phyloP scores from a whole-genome alignment of 2,888 invertebrate genomes.

The Psococerastis gibbosa region DNA sequence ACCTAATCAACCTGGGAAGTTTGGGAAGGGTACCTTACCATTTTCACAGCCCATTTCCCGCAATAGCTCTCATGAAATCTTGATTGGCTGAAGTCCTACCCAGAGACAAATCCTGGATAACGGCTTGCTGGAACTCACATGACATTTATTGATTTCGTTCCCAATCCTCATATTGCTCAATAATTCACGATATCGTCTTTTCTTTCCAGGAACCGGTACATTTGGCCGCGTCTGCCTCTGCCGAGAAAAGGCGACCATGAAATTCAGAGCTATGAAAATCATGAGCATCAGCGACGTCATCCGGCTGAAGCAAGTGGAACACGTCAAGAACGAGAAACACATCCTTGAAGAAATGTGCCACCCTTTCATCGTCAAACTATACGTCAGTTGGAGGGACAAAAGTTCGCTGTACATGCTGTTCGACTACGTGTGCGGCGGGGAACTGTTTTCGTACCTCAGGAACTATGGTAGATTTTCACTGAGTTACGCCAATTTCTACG shows the following conservation, averaged over 20 bases:
- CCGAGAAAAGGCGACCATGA: slow-evolving; percentile 59
- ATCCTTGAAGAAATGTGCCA: slow-evolving; percentile 80
- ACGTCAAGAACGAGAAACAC: slow-evolving; percentile 92
- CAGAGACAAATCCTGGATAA: no score
- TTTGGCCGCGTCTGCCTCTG: slow-evolving; percentile 89
- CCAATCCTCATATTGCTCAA: no score
- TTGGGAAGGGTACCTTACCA: no score
- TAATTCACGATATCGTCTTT: no score
- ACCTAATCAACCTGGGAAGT: no score
- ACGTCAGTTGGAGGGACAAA: slow-evolving; percentile 79
- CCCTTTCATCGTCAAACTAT: slow-evolving; percentile 92
- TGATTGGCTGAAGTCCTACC: no score
- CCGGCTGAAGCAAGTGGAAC: slow-evolving; percentile 86
- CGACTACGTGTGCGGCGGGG: slow-evolving; percentile 93
- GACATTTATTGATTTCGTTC: no score
- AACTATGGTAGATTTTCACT: slow-evolving; percentile 80
- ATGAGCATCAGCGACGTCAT: slow-evolving; percentile 86
- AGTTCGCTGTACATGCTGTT: slow-evolving; percentile 90
- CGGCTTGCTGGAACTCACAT: no score
- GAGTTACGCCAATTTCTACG: slow-evolving; percentile 76
- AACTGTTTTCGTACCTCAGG: slow-evolving; percentile 86
- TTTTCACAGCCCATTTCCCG: no score
- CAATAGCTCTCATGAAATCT: no score
- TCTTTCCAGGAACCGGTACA: slow-evolving; percentile 69
- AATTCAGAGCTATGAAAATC: slow-evolving; percentile 85